Conservation (phyloP, 2,113 vertebrate species). For the Parus major region DNA sequence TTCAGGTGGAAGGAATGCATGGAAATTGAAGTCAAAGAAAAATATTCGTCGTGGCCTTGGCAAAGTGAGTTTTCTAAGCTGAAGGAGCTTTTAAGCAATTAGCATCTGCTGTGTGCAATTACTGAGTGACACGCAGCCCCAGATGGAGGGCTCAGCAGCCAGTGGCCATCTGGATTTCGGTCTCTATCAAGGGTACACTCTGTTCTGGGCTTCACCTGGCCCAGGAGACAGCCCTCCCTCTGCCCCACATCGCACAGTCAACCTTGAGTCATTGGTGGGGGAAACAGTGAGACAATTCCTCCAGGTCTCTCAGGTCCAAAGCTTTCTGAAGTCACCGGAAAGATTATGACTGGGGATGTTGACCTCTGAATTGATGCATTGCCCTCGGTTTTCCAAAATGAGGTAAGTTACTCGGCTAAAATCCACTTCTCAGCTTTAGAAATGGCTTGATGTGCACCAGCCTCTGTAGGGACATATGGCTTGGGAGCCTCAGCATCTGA, state of each 20-base stretch:
- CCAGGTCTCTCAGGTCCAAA: background rate
- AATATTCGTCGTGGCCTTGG: background rate
- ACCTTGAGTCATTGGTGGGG: background rate
- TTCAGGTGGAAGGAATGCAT: conserved; percentile 62
- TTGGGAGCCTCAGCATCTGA: background rate
- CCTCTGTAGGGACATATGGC: background rate
- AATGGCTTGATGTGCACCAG: background rate
- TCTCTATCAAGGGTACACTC: background rate
- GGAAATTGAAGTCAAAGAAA: conserved; percentile 46
- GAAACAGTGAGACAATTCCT: background rate
- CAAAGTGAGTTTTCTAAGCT: background rate
- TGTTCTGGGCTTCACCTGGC: conserved; percentile 22
- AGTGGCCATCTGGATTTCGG: conserved; percentile 17
- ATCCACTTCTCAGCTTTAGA: background rate
- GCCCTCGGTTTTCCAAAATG: background rate
- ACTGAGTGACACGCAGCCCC: background rate
- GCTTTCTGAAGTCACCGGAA: background rate
- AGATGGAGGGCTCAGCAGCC: background rate
- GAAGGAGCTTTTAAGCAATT: conserved; percentile 41
- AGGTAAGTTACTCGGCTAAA: background rate
- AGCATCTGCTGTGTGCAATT: conserved; percentile 39
- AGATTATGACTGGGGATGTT: background rate
- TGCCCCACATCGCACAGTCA: background rate
- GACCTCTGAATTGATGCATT: background rate
- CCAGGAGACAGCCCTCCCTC: background rate